Evolutionary conservation across 2,888 invertebrate species (phyloP).

Genomic region (Parnassius apollo): DNA sequence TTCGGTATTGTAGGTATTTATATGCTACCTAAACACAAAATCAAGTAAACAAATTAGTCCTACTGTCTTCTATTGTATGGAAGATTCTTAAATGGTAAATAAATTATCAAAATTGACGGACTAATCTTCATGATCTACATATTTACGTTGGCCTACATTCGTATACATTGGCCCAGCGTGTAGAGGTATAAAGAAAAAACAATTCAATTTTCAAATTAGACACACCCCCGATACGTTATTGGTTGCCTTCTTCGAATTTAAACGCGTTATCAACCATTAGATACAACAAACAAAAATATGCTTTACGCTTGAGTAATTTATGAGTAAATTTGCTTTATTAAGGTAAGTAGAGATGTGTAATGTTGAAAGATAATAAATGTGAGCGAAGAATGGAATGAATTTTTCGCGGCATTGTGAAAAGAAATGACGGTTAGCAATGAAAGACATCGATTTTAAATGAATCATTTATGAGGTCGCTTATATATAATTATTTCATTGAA

Average conservation of each 20-base stretch:
- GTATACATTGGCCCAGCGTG: background rate
- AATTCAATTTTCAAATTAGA: constrained; percentile 73
- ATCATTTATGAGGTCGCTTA: background rate
- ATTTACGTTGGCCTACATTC: constrained; percentile 2
- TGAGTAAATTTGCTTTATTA: background rate
- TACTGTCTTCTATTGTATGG: no score
- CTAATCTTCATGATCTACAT: background rate
- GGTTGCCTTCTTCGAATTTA: constrained; percentile 35
- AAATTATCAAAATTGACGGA: no score
- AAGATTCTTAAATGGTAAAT: no score
- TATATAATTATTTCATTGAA: no score
- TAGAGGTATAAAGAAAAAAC: constrained; percentile 51
- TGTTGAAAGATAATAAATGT: constrained; percentile 19
- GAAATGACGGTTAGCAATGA: constrained; percentile 1
- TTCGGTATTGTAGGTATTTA: no score
- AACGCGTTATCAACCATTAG: constrained; percentile 9
- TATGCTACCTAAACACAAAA: no score
- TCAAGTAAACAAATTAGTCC: no score
- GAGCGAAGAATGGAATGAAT: constrained; percentile 19
- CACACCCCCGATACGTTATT: constrained; percentile 73
- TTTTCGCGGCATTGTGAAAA: constrained; percentile 19
- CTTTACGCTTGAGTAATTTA: background rate
- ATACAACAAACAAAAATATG: background rate
- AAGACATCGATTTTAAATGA: constrained; percentile 11
- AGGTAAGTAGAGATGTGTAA: constrained; percentile 4